phyloP scores from a whole-genome alignment of 2,888 invertebrate species.

The Acronicta alni region DNA sequence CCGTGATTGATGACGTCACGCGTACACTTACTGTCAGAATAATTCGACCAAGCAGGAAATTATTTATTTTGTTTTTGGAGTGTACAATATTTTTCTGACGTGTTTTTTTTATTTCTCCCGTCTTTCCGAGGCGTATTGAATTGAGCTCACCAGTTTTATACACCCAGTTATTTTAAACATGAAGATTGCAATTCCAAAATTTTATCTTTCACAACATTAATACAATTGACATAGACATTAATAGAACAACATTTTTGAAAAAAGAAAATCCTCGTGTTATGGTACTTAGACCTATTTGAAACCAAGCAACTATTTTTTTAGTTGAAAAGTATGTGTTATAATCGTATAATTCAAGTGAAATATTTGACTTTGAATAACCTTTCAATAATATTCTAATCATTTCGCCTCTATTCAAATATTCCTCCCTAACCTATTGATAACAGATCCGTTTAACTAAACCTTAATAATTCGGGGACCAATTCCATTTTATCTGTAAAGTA shows the following conservation, averaged over 20 bases:
- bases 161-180: no score
- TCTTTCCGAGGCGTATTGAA: no score
- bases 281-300: no score
- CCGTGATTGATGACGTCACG: constrained; percentile 57
- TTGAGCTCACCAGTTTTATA: no score
- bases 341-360: not conserved
- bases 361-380: not conserved
- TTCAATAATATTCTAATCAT: constrained; percentile 3
- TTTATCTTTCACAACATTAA: no score
- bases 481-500: constrained; percentile 27
- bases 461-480: constrained; percentile 26
- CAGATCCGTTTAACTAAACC: constrained; percentile 16
- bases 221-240: no score
- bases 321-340: not conserved
- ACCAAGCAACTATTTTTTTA: no score
- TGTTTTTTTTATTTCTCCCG: no score
- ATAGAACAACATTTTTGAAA: no score
- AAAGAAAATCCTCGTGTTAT: no score
- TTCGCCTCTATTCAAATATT: constrained; percentile 5
- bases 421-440: constrained; percentile 2
- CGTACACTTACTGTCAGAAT: constrained; percentile 45
- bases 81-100: not conserved
- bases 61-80: not conserved
- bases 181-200: no score
- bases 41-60: constrained; percentile 8